These are phyloP conservation scores for Caligus rogercresseyi DNA, from an alignment of 1,140 invertebrate genomes.

Conservation along the genomic window DNA sequence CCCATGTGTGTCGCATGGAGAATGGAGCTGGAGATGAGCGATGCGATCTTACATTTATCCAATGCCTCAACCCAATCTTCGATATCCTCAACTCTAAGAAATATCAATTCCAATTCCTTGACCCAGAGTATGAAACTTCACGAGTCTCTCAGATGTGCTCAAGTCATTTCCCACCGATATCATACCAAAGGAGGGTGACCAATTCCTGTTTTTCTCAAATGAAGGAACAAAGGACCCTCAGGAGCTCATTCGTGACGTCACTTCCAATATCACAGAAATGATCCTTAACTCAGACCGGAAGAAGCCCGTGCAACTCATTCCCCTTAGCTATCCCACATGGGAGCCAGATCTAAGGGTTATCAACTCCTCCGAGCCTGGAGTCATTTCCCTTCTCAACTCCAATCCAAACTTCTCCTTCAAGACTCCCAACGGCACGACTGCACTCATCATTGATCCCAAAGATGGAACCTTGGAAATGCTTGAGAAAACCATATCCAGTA, in stretches of 20 bases:
- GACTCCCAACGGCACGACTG: not conserved
- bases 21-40: not conserved
- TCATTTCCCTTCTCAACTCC: not conserved
- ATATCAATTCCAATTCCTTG: not conserved
- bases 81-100: not conserved
- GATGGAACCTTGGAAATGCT: not conserved
- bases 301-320: not conserved
- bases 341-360: not conserved
- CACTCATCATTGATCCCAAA: not conserved
- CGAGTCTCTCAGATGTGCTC: not conserved
- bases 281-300: not conserved
- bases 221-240: not conserved
- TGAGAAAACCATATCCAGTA: not conserved
- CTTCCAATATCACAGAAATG: not conserved
- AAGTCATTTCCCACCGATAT: not conserved
- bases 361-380: not conserved
- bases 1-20: conserved; percentile 1
- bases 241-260: not conserved
- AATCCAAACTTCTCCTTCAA: not conserved
- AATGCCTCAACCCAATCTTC: not conserved
- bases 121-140: not conserved
- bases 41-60: not conserved
- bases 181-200: not conserved
- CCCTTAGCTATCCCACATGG: not conserved
- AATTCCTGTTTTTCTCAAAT: not conserved